Evolutionary conservation across 2,113 vertebrate species (phyloP), one percentile per base, ranked within the genome.

Genomic region (Pygoscelis adeliae): DNA sequence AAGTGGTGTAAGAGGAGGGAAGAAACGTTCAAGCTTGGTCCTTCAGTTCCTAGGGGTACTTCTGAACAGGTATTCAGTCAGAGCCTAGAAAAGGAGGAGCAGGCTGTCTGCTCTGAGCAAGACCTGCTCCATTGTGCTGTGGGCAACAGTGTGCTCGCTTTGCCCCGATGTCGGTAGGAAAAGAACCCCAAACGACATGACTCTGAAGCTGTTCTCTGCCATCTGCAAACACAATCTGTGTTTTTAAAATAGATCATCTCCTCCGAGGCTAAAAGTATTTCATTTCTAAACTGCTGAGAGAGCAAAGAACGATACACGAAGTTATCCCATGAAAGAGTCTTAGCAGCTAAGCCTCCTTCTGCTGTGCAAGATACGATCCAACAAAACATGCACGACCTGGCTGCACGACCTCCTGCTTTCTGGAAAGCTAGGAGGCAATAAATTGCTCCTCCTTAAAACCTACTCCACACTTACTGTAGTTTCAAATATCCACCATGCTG

Each of bases 231-330:
- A 34, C 61, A 91, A 62, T 34, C 84, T 70, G 70, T 49, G 65
- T 19, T 93, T 94, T 93, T 94, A 95, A 94, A 97, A 96, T 72
- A 92, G 92, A 94, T 93, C 73, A 82, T 50, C 87, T 91, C 81
- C 83, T 83, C 78, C 0, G 0, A 95, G 89, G 84, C 93, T 94
- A 44, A 66, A 93, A 87, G 93, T 61, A 94, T 93, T 93, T 91
- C 10, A 78, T 69, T 95, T 83, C 69, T 77, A 85, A 96, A 96
- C 86, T 93, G 97, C 95, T 91, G 93, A 96, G 78, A 38, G 73
- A 38, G 91, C 87, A 93, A 79, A 77, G 96, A 93, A 87, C 3
- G 34, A 80, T 53, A 76, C 46, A 46, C 53, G 87, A 89, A 96
- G 77, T 42, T 70, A 91, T 53, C 73, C 84, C 29, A 32, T 34